Percentiles rank a stretch among this genome's conserved stretches.
Evolutionary conservation across 2,797 vertebrate species (phyloP).

Genomic region (Taeniopygia guttata): DNA sequence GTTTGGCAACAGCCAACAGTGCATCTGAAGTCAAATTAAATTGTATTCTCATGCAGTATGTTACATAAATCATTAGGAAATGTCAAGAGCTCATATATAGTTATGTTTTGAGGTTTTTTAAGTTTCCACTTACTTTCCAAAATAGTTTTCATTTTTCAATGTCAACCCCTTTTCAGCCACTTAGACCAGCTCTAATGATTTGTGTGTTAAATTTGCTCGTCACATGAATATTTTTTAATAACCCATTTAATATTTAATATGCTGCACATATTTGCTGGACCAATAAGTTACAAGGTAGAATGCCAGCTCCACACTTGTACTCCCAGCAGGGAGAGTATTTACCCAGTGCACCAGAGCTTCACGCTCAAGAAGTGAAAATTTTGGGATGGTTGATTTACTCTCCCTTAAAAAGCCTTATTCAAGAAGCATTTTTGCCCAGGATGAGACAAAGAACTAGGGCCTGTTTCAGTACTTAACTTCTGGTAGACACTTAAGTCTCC

Average conservation of each 20-base stretch:
- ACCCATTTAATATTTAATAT: constrained; percentile 59
- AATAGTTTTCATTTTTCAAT: constrained; percentile 81
- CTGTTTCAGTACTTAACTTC: constrained; percentile 60
- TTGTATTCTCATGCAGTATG: constrained; percentile 66
- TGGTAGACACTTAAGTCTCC: constrained; percentile 42
- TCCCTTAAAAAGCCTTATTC: not conserved
- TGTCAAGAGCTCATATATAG: constrained; percentile 67
- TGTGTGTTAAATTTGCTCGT: constrained; percentile 50
- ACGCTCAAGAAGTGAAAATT: not conserved
- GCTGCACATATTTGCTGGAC: not conserved
- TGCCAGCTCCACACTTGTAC: not conserved
- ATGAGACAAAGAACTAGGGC: not conserved
- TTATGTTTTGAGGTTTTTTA: not conserved
- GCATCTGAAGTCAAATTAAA: constrained; percentile 77
- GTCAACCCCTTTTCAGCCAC: constrained; percentile 69
- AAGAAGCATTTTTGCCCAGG: not conserved
- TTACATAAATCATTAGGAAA: constrained; percentile 80
- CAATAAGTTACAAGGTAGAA: not conserved
- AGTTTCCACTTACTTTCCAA: constrained; percentile 75
- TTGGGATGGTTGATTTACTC: not conserved
- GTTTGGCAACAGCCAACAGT: constrained; percentile 59
- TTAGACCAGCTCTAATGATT: constrained; percentile 70
- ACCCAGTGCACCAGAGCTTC: not conserved
- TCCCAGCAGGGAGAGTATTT: not conserved
- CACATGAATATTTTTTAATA: constrained; percentile 45